Evolutionary conservation across 1,140 invertebrate genomes (phyloP), one percentile per base, ranked within the genome.

Genomic region (Zaprionus davidi): DNA sequence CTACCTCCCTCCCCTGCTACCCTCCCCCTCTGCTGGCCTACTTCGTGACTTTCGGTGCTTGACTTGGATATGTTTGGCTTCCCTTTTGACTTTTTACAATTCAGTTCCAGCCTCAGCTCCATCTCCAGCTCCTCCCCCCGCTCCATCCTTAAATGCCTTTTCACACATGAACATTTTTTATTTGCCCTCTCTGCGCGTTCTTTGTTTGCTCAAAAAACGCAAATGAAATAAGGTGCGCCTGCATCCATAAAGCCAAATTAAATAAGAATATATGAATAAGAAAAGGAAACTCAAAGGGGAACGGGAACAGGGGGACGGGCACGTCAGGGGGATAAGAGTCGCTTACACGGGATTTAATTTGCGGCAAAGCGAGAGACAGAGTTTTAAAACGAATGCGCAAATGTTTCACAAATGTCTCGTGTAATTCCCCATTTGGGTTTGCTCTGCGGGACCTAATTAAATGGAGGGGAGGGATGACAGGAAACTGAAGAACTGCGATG

Each of bases 171-270:
- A 38, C 67, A 75, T 81, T 81, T 81, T 49, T 72, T 79, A 56
- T 44, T 55, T 41, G n/a, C 58, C 28, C 22, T 12, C 31, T 17
- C 28, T 85, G 70, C 82, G 58, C 76, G 38, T 55, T 77, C 69
- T 79, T 65, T 77, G 74, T 77, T 79, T 79, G 78, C 26, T 69
- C 38, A 44, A 65, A 73, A 44, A 51, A 51, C 20, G 46, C 17
- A 51, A 76, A 78, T 79, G 82, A 74, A 84, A 88, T 78, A 88
- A 79, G 85, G 85, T 90, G 85, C 81, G 85, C 72, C 85, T 36
- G 79, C 66, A 73, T 65, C 85, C 82, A 90, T 90, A 90, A 90
- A 90, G 79, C 60, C 70, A 85, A 90, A 90, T 90, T 90, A 90
- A 90, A 90, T 90, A 90, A 78, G 46, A 84, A 69, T 59, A 58